phyloP scores from a whole-genome alignment of 2,888 invertebrate genomes.

The Carcina quercana region DNA sequence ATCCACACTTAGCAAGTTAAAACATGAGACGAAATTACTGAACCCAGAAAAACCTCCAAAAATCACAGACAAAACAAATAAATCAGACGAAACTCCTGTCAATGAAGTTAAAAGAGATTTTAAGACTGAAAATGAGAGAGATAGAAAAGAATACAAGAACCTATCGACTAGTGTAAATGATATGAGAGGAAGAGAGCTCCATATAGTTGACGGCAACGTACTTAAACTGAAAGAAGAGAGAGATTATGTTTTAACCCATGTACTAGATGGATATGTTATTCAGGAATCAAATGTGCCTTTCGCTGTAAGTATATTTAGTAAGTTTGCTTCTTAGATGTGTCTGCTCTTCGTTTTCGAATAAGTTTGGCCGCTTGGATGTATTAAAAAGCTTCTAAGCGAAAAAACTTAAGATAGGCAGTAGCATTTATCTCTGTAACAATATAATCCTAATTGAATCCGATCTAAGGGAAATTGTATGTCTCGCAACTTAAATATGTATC shows the following conservation, averaged over 20 bases:
- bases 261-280: slow-evolving; percentile 60
- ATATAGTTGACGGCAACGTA: slow-evolving; percentile 16
- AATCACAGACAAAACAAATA: slow-evolving; percentile 6
- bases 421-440: no score
- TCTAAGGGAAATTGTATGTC: no score
- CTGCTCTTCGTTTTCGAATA: no score
- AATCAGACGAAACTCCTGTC: slow-evolving; percentile 1
- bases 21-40: slow-evolving; percentile 8
- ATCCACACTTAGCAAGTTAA: slow-evolving; percentile 6
- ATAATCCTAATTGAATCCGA: no score
- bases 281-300: slow-evolving; percentile 65
- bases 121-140: slow-evolving; percentile 12
- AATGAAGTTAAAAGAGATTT: slow-evolving; percentile 14
- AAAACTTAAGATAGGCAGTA: no score
- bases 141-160: slow-evolving; percentile 12
- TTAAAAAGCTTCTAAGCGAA: no score
- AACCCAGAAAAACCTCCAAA: slow-evolving; percentile 9
- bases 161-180: slow-evolving; percentile 21
- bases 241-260: slow-evolving; percentile 49
- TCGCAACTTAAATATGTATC: no score
- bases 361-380: no score
- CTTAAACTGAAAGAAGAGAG: slow-evolving; percentile 22
- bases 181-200: slow-evolving; percentile 22
- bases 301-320: slow-evolving; percentile 50
- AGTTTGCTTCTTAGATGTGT: no score